Evolutionary conservation across 2,113 vertebrate genomes (phyloP).

Genomic region (Cyprinodon tularosa): DNA sequence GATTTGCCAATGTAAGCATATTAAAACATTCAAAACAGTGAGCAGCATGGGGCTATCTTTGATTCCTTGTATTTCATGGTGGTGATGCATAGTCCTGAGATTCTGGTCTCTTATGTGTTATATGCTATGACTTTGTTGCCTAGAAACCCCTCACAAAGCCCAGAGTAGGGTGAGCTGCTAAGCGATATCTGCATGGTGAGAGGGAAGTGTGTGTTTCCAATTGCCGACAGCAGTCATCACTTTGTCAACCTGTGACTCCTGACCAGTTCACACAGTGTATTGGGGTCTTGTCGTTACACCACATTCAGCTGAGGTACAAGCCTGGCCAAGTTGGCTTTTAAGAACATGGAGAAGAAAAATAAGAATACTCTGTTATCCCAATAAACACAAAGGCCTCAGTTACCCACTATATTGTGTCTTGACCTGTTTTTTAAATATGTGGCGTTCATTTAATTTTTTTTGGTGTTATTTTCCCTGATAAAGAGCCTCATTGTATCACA

Average conservation of each 20-base stretch:
- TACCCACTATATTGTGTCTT: neutral
- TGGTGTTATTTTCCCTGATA: too few species aligned
- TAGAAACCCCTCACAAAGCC: conserved; percentile 49
- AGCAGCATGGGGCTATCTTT: neutral
- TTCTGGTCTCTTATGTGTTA: conserved; percentile 7
- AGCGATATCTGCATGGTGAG: conserved; percentile 13
- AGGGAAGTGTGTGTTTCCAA: neutral
- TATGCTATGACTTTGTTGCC: conserved; percentile 50
- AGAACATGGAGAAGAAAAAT: neutral
- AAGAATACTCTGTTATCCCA: neutral
- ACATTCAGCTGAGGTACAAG: conserved; percentile 36
- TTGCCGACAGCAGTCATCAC: conserved; percentile 32
- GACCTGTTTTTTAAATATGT: neutral
- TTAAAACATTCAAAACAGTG: conserved; percentile 16
- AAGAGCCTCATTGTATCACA: too few species aligned
- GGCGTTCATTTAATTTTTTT: too few species aligned
- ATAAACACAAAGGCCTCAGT: neutral
- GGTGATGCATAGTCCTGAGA: conserved; percentile 5
- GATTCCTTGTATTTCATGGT: conserved; percentile 4
- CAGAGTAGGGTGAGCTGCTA: conserved; percentile 44
- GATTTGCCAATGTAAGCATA: conserved; percentile 34
- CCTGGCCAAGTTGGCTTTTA: neutral
- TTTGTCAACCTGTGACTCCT: conserved; percentile 45
- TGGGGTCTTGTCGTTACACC: conserved; percentile 44
- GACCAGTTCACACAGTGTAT: conserved; percentile 34